These are phyloP conservation scores for Polymixis flavicincta DNA, from an alignment of 2,888 invertebrate genomes.

Conservation along the genomic window DNA sequence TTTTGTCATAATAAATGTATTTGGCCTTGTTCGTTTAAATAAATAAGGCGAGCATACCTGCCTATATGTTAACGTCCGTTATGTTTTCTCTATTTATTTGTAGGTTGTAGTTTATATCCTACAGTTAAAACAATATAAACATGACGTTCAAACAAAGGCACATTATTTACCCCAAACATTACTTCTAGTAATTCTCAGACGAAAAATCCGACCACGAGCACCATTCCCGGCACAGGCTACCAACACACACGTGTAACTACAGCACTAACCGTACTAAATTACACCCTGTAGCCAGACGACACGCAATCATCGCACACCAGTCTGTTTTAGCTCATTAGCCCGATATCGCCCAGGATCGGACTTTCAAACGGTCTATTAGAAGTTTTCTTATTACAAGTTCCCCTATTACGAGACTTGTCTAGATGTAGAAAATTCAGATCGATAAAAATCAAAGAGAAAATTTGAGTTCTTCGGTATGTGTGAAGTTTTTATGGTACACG, in stretches of 20 bases:
- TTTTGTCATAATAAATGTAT: background rate
- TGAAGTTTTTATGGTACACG: conserved; percentile 34
- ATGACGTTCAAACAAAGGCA: background rate
- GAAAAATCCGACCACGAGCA: conserved; percentile 10
- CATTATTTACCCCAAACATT: conserved; percentile 9
- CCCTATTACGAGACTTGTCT: conserved; percentile 84
- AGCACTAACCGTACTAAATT: conserved; percentile 59
- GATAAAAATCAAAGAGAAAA: conserved; percentile 80
- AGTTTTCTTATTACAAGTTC: conserved; percentile 90
- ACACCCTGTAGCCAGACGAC: conserved; percentile 67
- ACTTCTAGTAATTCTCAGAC: background rate
- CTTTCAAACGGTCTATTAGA: conserved; percentile 87
- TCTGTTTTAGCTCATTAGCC: conserved; percentile 84
- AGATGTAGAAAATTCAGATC: conserved; percentile 79
- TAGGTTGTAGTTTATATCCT: background rate
- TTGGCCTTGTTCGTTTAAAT: background rate
- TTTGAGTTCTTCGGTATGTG: conserved; percentile 51
- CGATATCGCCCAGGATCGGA: conserved; percentile 83
- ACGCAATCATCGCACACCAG: conserved; percentile 74
- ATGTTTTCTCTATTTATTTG: background rate
- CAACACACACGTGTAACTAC: conserved; percentile 36
- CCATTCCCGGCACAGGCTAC: conserved; percentile 1
- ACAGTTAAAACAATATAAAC: background rate
- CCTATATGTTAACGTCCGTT: background rate
- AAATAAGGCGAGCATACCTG: background rate